Evolutionary conservation across 2,888 invertebrate species (phyloP).

Genomic region (Tetranychus piercei): DNA sequence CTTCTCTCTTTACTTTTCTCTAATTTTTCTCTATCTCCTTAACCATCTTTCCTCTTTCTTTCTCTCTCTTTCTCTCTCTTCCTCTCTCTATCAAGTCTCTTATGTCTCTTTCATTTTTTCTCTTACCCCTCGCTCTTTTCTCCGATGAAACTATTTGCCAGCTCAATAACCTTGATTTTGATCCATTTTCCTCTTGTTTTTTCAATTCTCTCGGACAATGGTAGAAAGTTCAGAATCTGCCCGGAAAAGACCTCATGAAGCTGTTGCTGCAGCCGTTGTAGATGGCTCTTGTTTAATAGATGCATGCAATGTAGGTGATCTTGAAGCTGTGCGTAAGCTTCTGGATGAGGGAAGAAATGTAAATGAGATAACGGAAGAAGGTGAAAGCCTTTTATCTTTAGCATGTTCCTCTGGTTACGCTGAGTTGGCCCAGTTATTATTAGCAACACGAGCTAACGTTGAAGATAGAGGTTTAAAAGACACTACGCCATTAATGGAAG

Average conservation of each 20-base stretch:
- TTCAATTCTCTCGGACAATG: neutral
- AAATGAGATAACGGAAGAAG: constrained; percentile 84
- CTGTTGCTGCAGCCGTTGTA: neutral
- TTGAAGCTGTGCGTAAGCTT: constrained; percentile 71
- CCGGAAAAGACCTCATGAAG: neutral
- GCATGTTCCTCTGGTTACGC: constrained; percentile 95
- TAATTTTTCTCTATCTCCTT: neutral
- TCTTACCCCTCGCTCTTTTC: neutral
- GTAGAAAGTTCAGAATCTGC: neutral
- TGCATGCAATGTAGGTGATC: constrained; percentile 85
- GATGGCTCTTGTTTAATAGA: constrained; percentile 46
- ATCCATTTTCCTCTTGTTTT: too few species aligned
- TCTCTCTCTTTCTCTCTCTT: neutral
- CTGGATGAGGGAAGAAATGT: constrained; percentile 70
- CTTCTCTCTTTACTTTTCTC: too few species aligned
- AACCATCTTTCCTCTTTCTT: neutral
- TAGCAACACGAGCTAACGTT: constrained; percentile 92
- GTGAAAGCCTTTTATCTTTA: constrained; percentile 77
- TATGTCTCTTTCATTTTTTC: neutral
- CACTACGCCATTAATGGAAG: constrained; percentile 95
- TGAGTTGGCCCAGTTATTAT: constrained; percentile 81
- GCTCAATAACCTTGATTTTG: neutral
- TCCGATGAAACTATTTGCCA: neutral
- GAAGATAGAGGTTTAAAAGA: constrained; percentile 95
- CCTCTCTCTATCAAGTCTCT: neutral